Evolutionary conservation across 2,113 vertebrate genomes (phyloP), one percentile per base, ranked within the genome.

Genomic region (Thinocorus orbignyianus): DNA sequence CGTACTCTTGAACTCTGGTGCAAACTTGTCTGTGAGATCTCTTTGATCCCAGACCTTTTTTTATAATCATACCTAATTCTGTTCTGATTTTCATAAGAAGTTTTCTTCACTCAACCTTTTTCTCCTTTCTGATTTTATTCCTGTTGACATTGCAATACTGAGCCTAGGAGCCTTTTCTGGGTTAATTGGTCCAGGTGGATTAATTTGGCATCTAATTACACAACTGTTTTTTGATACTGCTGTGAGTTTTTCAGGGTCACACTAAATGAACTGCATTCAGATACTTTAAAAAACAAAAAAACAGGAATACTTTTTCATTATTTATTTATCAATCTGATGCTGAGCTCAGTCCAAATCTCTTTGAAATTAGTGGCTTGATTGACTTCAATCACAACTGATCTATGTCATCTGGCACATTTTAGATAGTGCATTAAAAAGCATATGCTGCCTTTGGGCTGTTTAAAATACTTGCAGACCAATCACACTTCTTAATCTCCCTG

Each of bases 131-230:
- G 92, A 97, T 97, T 98, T 98, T 96, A 96, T 98, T 98, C 98
- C 95, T 98, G 96, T 98, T 99, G 97, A 98, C 98, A 97, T 97
- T 97, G 97, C 96, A 97, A 96, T 98, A 96, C 93, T 94, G 90
- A 98, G 95, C 95, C 91, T 97, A 85, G 92, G 90, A 97, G 97
- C 91, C 87, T 98, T 98, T 97, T 98, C 97, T 98, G 91, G 93
- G 94, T 95, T 99, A 98, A 98, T 98, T 98, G 97, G 98, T 97
- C 98, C 97, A 98, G 96, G 97, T 98, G 98, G 98, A 98, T 98
- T 98, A 98, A 98, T 98, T 98, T 98, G 85, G 92, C 95, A 97
- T 98, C 96, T 98, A 97, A 98, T 98, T 98, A 97, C 88, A 87
- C 42, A 94, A 87, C 90, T 41, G 18, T 2, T 70, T 78, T 98